These are phyloP conservation scores for Antechinus flavipes DNA, from an alignment of 2,113 vertebrate species.

Conservation along the genomic window DNA sequence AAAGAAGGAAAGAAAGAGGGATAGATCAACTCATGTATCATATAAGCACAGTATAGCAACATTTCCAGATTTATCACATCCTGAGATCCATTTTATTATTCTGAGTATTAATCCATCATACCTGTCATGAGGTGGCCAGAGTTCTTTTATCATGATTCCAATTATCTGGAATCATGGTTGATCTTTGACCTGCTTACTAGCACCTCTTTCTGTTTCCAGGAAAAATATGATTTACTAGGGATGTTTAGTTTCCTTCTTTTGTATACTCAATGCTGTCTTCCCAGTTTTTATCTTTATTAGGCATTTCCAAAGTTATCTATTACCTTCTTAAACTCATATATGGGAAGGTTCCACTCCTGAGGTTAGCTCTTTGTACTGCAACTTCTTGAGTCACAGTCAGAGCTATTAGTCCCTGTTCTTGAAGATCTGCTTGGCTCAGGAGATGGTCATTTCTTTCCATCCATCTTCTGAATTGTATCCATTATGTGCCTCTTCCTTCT, in stretches of 20 bases:
- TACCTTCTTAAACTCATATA: neutral
- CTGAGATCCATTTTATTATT: neutral
- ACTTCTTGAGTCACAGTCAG: neutral
- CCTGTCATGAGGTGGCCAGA: neutral
- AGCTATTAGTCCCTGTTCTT: neutral
- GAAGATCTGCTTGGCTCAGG: neutral
- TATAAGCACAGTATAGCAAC: neutral
- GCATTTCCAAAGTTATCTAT: slow-evolving; percentile 30
- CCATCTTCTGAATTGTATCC: slow-evolving; percentile 59
- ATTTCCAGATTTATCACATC: neutral
- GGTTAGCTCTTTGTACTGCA: neutral
- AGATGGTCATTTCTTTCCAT: neutral
- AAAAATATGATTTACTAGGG: neutral
- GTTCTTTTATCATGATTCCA: neutral
- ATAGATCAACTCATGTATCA: too few species aligned
- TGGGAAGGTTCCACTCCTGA: neutral
- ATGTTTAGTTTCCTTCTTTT: neutral
- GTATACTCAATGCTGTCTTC: neutral
- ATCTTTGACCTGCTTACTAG: neutral
- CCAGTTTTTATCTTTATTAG: neutral
- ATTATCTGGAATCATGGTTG: rapidly evolving
- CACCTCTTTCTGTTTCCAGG: neutral
- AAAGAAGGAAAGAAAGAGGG: too few species aligned
- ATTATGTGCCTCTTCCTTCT: slow-evolving; percentile 66
- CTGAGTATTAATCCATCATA: neutral